Base-by-base conservation (phyloP, 2,888 invertebrate genomes). In the Amaurobius ferox region DNA sequence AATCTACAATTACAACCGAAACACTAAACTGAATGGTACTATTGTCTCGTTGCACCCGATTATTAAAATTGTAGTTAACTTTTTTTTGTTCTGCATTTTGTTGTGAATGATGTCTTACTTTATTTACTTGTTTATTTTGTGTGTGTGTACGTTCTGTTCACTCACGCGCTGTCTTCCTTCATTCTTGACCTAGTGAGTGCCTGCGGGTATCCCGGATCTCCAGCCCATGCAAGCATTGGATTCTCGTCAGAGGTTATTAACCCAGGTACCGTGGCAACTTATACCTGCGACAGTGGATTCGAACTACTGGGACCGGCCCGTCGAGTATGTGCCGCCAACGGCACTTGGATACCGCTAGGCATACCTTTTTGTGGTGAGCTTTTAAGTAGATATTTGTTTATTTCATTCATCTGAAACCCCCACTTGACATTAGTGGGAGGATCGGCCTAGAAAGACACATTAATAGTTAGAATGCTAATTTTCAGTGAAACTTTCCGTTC, bases 281-380 rank as follows among this genome's bases (percentile, higher is more conserved):
- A 97, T 91, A 93, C 94, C 61, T 97, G 97, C 90, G 97, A 97
- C 90, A 93, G 95, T 55, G 97, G 97, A 16, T 97, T 97, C 91
- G 97, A 97, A 91, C 93, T 97, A 0, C 93, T 97, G n/a, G 97
- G 97, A 0, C 97, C 97, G 0, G 93, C 96, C 0, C 92, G 96
- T 87, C 93, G 97, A 88, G 93, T 94, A 23, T 97, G 97, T 90
- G 94, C 94, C 68, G 89, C 91, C 0, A 94, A 94, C 89, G 95
- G 95, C 13, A 93, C 93, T 61, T 97, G 97, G 97, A 92, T 94
- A 7, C 97, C 97, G 0, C 96, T 96, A 90, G 97, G 97, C 80
- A 95, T 97, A 89, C 97, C 97, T 6, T 97, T 97, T 92, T 97
- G 97, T 92, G 97, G 97, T 97, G 91, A 96, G 95, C 94, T n/a